Evolutionary conservation across 2,888 invertebrate genomes (phyloP).

Genomic region (Baccha elongata): DNA sequence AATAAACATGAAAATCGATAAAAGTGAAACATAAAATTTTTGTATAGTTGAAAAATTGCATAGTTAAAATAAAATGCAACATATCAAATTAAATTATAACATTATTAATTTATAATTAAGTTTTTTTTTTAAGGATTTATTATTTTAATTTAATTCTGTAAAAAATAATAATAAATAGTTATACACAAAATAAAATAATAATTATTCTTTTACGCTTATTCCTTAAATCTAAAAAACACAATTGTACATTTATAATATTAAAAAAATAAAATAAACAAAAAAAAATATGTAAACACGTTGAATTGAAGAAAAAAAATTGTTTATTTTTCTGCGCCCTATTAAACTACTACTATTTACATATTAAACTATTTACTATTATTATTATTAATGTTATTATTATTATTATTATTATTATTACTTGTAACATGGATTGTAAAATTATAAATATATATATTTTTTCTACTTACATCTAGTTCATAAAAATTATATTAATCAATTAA

Average conservation of each 20-base stretch:
- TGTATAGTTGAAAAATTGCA: slow-evolving; percentile 57
- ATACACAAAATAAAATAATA: slow-evolving; percentile 23
- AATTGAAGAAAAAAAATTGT: slow-evolving; percentile 13
- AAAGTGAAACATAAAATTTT: slow-evolving; percentile 18
- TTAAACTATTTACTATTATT: background rate
- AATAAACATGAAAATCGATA: slow-evolving; percentile 20
- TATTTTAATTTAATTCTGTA: slow-evolving; percentile 19
- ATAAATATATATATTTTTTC: slow-evolving; percentile 47
- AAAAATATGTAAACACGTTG: background rate
- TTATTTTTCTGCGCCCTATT: slow-evolving; percentile 35
- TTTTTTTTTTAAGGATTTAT: slow-evolving; percentile 3
- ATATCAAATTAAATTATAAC: slow-evolving; percentile 38
- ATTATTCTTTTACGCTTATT: slow-evolving; percentile 69
- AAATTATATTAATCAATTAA: slow-evolving; percentile 4
- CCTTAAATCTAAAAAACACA: slow-evolving; percentile 52
- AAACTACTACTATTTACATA: slow-evolving; percentile 8
- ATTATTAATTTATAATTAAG: background rate
- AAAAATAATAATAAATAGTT: slow-evolving; percentile 43
- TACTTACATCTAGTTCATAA: slow-evolving; percentile 52
- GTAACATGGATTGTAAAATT: slow-evolving; percentile 50
- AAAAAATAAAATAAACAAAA: slow-evolving; percentile 4
- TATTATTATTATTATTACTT: slow-evolving; percentile 13
- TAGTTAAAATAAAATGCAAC: slow-evolving; percentile 22
- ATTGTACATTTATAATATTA: slow-evolving; percentile 45
- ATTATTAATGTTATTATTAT: too few relatives aligned